Evolutionary conservation across 2,888 invertebrate genomes (phyloP).

Genomic region (Eupithecia abbreviata): DNA sequence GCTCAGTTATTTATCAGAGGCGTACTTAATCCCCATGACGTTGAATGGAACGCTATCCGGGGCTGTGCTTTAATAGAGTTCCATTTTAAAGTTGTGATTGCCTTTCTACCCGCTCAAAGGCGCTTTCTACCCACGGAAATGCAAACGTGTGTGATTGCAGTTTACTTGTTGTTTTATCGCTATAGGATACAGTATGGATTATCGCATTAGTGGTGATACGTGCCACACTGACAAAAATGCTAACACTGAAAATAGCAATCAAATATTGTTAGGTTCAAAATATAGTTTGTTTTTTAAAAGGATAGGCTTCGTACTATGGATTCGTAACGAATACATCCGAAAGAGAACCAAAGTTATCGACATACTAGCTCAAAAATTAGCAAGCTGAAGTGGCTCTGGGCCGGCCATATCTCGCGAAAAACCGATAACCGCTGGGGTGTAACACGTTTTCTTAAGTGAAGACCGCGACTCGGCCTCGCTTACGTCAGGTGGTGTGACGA

Average conservation of each 20-base stretch:
- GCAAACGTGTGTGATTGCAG: constrained; percentile 1
- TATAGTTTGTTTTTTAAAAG: not conserved
- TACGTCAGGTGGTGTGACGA: no score
- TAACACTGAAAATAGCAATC: not conserved
- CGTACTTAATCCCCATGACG: not conserved
- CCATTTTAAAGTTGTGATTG: constrained; percentile 2
- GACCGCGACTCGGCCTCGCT: no score
- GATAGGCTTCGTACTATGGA: no score
- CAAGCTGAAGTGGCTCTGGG: no score
- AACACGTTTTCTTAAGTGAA: no score
- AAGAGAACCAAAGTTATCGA: no score
- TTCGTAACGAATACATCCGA: no score
- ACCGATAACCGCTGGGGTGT: no score
- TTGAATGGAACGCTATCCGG: not conserved
- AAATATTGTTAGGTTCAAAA: not conserved
- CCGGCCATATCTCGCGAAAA: no score
- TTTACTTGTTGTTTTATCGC: not conserved
- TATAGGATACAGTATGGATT: not conserved
- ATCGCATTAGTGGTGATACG: not conserved
- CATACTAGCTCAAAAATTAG: no score
- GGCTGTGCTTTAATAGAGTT: not conserved
- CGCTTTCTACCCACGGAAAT: not conserved
- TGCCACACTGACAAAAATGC: not conserved
- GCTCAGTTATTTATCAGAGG: not conserved
- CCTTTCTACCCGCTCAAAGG: not conserved